Conservation (phyloP, 2,113 vertebrate species). For the Oncorhynchus clarkii region DNA sequence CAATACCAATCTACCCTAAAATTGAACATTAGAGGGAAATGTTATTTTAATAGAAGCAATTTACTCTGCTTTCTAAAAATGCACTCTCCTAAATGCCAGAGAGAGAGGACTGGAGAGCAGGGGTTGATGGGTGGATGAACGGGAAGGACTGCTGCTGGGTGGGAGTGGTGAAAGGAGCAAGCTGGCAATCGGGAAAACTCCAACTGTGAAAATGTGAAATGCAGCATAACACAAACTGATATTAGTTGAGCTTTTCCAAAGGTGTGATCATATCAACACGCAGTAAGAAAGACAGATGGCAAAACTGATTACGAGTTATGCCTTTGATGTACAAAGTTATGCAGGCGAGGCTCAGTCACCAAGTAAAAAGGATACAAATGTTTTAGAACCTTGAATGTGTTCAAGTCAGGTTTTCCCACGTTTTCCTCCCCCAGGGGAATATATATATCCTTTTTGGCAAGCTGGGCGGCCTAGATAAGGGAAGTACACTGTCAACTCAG, state of each 20-base stretch:
- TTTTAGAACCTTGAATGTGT: slow-evolving; percentile 10
- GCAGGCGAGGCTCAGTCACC: background rate
- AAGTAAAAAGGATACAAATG: slow-evolving; percentile 30
- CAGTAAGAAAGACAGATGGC: background rate
- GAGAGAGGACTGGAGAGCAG: slow-evolving; percentile 22
- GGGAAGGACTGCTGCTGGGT: background rate
- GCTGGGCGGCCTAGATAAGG: slow-evolving; percentile 70
- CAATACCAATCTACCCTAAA: slow-evolving; percentile 50
- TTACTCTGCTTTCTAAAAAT: slow-evolving; percentile 51
- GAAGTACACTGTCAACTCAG: slow-evolving; percentile 67
- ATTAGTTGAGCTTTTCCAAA: background rate
- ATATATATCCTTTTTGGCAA: slow-evolving; percentile 51
- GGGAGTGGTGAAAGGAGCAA: background rate
- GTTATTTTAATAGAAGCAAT: slow-evolving; percentile 58
- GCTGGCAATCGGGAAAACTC: background rate
- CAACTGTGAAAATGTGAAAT: background rate
- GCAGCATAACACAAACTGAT: background rate
- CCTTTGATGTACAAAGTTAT: background rate
- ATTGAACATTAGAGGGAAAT: slow-evolving; percentile 66
- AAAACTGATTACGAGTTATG: background rate
- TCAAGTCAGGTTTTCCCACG: background rate
- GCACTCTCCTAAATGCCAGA: slow-evolving; percentile 48
- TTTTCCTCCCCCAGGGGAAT: slow-evolving; percentile 39
- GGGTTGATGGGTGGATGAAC: background rate
- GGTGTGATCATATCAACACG: background rate